A percentile compares a stretch with the other conserved stretches of the same genome.
Conservation (phyloP, 2,888 invertebrate genomes). For the Troilus luridus region DNA sequence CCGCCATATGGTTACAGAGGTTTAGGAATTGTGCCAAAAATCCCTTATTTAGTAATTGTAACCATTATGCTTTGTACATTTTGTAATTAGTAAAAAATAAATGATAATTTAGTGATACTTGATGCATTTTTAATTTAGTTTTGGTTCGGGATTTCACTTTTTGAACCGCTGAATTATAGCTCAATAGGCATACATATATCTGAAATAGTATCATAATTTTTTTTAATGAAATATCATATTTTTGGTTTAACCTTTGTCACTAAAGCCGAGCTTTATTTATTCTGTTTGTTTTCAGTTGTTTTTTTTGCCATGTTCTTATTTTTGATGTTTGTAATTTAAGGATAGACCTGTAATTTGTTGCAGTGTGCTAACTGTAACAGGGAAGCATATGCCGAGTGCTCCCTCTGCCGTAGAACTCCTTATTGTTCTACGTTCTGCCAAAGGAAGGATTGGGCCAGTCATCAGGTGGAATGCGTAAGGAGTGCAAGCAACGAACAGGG, state of each 20-base stretch:
- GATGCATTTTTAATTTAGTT: too few relatives aligned
- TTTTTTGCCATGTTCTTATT: background rate
- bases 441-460: slow-evolving; percentile 89
- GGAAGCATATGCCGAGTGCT: slow-evolving; percentile 89
- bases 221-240: too few relatives aligned
- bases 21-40: too few relatives aligned
- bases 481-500: slow-evolving; percentile 72
- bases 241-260: background rate
- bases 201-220: too few relatives aligned
- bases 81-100: too few relatives aligned
- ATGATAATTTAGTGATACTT: too few relatives aligned
- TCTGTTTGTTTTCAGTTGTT: background rate
- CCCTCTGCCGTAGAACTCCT: slow-evolving; percentile 86
- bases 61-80: too few relatives aligned
- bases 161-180: too few relatives aligned
- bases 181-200: too few relatives aligned
- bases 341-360: slow-evolving; percentile 64
- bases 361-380: slow-evolving; percentile 92
- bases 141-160: too few relatives aligned
- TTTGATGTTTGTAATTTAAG: background rate
- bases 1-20: too few relatives aligned
- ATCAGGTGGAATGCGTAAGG: slow-evolving; percentile 87
- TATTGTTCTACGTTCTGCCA: slow-evolving; percentile 93
- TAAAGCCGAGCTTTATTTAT: background rate
- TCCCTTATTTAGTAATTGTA: too few relatives aligned